These are phyloP conservation scores for Dinomys branickii DNA, from an alignment of 2,113 vertebrate species.

Conservation along the genomic window DNA sequence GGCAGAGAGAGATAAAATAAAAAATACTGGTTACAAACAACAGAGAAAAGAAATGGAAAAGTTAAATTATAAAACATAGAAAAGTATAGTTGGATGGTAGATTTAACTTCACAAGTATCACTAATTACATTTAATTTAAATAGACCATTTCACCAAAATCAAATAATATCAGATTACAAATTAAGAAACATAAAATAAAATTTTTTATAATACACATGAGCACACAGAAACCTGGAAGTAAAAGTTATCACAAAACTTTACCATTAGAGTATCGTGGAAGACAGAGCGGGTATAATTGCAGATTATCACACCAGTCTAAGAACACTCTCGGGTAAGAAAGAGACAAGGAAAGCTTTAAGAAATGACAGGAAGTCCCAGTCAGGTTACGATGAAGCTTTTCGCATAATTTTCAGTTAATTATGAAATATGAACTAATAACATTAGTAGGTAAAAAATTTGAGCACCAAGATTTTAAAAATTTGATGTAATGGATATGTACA, in stretches of 20 bases:
- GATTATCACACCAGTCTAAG: neutral
- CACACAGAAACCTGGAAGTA: neutral
- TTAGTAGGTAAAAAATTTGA: neutral
- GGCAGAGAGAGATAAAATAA: neutral
- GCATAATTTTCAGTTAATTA: neutral
- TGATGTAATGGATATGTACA: neutral
- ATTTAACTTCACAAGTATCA: neutral
- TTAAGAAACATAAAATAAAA: constrained; percentile 4
- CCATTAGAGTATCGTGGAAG: neutral
- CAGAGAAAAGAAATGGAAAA: neutral
- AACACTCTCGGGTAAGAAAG: neutral
- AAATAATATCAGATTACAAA: neutral
- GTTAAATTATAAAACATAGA: neutral
- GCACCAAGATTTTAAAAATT: neutral
- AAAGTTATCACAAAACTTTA: neutral
- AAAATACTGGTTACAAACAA: neutral
- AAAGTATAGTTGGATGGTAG: neutral
- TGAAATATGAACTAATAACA: neutral
- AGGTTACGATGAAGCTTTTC: neutral
- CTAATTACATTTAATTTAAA: neutral
- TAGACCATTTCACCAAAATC: neutral
- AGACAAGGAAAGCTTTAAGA: neutral
- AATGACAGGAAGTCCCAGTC: neutral
- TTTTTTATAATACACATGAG: neutral
- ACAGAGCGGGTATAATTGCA: neutral